Conservation (phyloP, 2,113 vertebrate genomes). For the Rhinoptilus africanus region DNA sequence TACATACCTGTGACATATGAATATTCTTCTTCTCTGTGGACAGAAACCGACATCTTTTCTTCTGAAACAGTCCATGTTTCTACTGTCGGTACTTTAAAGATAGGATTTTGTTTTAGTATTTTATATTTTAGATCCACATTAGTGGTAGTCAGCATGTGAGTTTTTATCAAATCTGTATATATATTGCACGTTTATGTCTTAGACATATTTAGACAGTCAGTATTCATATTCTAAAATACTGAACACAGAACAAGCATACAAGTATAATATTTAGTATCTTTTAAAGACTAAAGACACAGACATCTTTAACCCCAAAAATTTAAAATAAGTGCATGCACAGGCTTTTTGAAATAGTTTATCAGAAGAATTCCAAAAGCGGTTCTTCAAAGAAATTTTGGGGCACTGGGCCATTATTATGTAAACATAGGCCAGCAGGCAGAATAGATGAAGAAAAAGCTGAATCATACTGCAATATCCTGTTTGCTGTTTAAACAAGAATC, state of each 20-base stretch:
- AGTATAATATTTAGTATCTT: not conserved
- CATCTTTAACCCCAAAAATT: not conserved
- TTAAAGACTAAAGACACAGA: not conserved
- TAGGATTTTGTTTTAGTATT: slow-evolving; percentile 68
- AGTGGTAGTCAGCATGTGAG: slow-evolving; percentile 8
- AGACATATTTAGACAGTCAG: slow-evolving; percentile 56
- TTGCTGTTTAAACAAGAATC: not conserved
- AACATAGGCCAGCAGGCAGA: not conserved
- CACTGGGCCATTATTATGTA: not conserved
- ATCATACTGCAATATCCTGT: not conserved
- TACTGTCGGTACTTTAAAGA: slow-evolving; percentile 79
- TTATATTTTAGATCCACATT: slow-evolving; percentile 37
- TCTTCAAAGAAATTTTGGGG: slow-evolving; percentile 26
- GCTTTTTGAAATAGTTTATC: not conserved
- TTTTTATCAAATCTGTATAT: not conserved
- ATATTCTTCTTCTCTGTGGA: slow-evolving; percentile 78
- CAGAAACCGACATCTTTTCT: slow-evolving; percentile 81
- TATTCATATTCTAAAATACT: slow-evolving; percentile 20
- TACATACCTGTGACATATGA: slow-evolving; percentile 77
- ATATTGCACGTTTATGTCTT: not conserved
- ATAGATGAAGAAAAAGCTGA: not conserved
- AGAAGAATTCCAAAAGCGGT: slow-evolving; percentile 35
- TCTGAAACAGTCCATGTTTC: slow-evolving; percentile 79
- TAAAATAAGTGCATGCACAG: slow-evolving; percentile 7
- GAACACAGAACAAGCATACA: not conserved